Percentiles rank a stretch among this genome's conserved stretches.
phyloP scores from a whole-genome alignment of 2,888 invertebrate species.

The Drosophila dives region DNA sequence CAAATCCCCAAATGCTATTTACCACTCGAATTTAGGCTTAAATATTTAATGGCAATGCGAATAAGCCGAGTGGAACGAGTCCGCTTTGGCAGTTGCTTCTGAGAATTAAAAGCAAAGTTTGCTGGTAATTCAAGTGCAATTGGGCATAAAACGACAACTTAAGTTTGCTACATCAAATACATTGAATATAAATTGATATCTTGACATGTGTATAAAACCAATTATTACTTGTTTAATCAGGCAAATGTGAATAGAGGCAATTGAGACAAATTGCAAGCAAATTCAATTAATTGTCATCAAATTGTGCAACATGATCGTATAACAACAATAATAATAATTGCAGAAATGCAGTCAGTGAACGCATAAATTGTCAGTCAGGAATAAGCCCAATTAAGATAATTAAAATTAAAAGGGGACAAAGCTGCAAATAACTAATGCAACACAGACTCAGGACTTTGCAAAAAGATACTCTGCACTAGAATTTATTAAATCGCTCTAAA shows the following conservation, averaged over 20 bases:
- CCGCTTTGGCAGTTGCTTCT: background rate
- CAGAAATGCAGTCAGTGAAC: background rate
- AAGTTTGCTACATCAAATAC: slow-evolving; percentile 7
- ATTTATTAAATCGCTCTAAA: background rate
- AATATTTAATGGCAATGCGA: slow-evolving; percentile 53
- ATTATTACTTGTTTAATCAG: background rate
- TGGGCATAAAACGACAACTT: slow-evolving; percentile 1
- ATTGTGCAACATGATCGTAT: slow-evolving; percentile 4
- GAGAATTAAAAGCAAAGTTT: slow-evolving; percentile 17
- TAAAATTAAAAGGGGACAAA: background rate
- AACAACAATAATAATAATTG: background rate
- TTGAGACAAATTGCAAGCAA: background rate
- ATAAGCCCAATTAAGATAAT: background rate
- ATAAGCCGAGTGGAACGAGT: background rate
- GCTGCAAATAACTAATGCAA: background rate
- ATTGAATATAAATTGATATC: slow-evolving; percentile 5
- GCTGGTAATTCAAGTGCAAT: slow-evolving; percentile 30
- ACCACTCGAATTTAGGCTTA: slow-evolving; percentile 63
- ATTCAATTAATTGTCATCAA: background rate
- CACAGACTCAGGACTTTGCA: background rate
- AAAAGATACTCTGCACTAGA: background rate
- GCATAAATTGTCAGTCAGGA: too few relatives aligned
- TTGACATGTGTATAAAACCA: background rate
- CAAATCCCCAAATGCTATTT: slow-evolving; percentile 72
- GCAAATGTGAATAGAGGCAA: background rate